Evolutionary conservation across 1,140 invertebrate species (phyloP), one percentile per base, ranked within the genome.

Genomic region (Wiebesia pumilae): DNA sequence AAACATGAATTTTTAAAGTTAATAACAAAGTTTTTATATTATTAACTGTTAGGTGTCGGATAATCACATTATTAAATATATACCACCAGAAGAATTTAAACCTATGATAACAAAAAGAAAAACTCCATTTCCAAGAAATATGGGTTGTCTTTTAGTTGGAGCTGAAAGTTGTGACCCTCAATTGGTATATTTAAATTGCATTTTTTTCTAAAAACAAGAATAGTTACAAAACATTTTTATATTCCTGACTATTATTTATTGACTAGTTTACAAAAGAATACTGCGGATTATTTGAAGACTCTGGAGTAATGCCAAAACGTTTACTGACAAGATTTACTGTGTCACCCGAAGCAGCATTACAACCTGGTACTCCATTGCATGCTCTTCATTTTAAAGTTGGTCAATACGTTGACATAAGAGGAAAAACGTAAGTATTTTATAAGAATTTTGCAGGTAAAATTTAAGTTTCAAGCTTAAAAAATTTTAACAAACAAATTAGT

Each of bases 51-150:
- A 98, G 97, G 95, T 99, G 30, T 94, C 97, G 40, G 99, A 99
- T 92, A 99, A 99, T 94, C 98, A 99, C 95, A 98, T 99, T 6
- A 96, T 99, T 75, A 97, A 96, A 90, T 99, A 99, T 93, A 96
- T 96, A 86, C 95, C 97, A 30, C 98, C 98, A 24, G 97, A 98
- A 92, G 94, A 97, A 90, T 97, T 95, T 91, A 90, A 95, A 30
- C 95, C 96, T n/a, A 94, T 95, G 89, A 93, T 93, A 90, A 92
- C 91, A 2, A 88, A 77, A 43, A 91, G 91, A 84, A 88, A 90
- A 54, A 89, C 87, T 83, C 86, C 90, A 89, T 88, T 93, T 89
- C 91, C 93, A 90, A 93, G 93, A 92, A 92, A 91, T 85, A 95
- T 86, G 67, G 98, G 97, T 14, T 96, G 96, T 90, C 89, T 98